A percentile compares a stretch with the other conserved stretches of the same genome.
Evolutionary conservation across 2,113 vertebrate genomes (phyloP).

Genomic region (Naja naja): DNA sequence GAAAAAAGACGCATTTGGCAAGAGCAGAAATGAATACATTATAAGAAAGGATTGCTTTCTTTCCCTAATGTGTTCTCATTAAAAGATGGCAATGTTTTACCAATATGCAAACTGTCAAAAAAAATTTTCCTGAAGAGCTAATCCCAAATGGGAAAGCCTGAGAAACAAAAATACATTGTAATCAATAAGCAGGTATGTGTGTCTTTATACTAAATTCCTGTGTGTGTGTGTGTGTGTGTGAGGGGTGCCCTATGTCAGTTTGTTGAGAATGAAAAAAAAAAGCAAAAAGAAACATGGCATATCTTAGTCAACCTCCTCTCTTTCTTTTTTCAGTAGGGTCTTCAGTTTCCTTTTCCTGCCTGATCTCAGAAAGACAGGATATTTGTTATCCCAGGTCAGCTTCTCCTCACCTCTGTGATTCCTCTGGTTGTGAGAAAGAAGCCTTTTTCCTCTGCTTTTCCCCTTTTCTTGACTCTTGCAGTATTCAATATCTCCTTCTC

Average conservation of each 20-base stretch:
- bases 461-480: not conserved
- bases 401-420: not conserved
- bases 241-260: not conserved
- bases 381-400: not conserved
- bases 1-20: not conserved
- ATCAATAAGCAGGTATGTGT: not conserved
- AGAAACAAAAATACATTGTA: not conserved
- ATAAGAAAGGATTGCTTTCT: not conserved
- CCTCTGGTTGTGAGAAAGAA: not conserved
- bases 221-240: too few relatives aligned
- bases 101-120: not conserved
- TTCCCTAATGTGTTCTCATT: not conserved
- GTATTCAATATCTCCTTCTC: not conserved
- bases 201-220: not conserved
- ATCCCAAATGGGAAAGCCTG: not conserved
- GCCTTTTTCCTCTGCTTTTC: not conserved
- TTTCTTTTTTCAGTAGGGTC: not conserved
- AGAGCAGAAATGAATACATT: not conserved
- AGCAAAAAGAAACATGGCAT: not conserved
- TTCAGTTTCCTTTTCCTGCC: not conserved
- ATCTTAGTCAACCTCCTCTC: not conserved
- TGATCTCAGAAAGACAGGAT: not conserved
- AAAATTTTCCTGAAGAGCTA: not conserved
- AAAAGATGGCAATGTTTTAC: not conserved
- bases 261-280: not conserved